These are phyloP conservation scores for Physocephala rufipes DNA, from an alignment of 2,888 invertebrate genomes.

Conservation along the genomic window DNA sequence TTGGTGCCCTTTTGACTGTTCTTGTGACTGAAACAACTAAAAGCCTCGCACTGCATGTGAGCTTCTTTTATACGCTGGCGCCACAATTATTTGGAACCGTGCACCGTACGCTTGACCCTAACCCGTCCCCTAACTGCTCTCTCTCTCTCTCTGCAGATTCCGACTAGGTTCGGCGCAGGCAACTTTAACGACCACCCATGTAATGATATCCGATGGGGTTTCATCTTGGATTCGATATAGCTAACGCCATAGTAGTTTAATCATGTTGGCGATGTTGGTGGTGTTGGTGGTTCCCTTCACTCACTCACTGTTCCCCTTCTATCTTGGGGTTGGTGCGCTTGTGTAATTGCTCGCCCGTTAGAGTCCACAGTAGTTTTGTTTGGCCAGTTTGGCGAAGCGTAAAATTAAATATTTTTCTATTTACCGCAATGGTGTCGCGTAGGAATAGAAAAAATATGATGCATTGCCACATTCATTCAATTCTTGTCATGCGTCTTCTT, in stretches of 20 bases:
- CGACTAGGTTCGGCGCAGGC: not conserved
- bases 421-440: constrained; percentile 6
- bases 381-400: constrained; percentile 56
- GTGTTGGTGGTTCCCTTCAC: not conserved
- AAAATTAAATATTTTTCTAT: constrained; percentile 58
- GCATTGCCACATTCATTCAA: not conserved
- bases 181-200: constrained; percentile 30
- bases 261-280: not conserved
- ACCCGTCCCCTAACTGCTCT: not conserved
- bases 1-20: constrained; percentile 36
- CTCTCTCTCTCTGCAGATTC: not conserved
- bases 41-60: constrained; percentile 52
- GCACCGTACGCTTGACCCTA: constrained; percentile 12
- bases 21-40: constrained; percentile 56
- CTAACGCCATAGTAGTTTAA: constrained; percentile 5
- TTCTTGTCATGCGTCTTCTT: no score
- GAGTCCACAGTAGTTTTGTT: constrained; percentile 48
- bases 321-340: not conserved
- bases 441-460: constrained; percentile 10
- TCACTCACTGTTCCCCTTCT: constrained; percentile 17
- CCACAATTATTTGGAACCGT: constrained; percentile 6
- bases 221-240: constrained; percentile 10
- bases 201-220: constrained; percentile 20
- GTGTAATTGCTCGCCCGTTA: not conserved
- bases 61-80: constrained; percentile 56